Evolutionary conservation across 2,888 invertebrate genomes (phyloP).

Genomic region (Calliopum simillimum): DNA sequence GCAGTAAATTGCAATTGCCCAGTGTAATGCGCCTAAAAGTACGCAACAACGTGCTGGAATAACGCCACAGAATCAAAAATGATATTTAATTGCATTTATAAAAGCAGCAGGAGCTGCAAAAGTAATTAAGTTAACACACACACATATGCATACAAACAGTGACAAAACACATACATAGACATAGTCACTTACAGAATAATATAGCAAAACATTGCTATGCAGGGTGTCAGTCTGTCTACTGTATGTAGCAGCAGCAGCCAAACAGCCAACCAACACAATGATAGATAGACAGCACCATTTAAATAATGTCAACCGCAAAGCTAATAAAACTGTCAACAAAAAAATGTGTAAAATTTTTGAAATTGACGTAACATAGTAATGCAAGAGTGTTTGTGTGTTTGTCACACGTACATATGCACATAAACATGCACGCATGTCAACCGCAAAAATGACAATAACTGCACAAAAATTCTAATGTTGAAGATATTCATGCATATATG

Average conservation of each 20-base stretch:
- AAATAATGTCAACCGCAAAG: slow-evolving; percentile 32
- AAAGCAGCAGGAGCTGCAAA: not conserved
- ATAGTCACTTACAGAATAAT: too few relatives aligned
- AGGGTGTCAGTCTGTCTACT: too few relatives aligned
- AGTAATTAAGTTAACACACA: slow-evolving; percentile 20
- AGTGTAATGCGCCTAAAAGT: not conserved
- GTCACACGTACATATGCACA: slow-evolving; percentile 15
- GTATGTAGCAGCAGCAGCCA: too few relatives aligned
- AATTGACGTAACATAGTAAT: not conserved
- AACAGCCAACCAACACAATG: not conserved
- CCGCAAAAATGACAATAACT: slow-evolving; percentile 10
- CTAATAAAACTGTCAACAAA: slow-evolving; percentile 34
- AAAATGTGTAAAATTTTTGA: slow-evolving; percentile 18
- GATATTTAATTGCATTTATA: slow-evolving; percentile 19
- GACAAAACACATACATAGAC: too few relatives aligned
- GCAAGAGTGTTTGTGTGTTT: not conserved
- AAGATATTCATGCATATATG: not conserved
- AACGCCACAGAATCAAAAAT: slow-evolving; percentile 2
- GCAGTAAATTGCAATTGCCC: not conserved
- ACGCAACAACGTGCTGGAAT: not conserved
- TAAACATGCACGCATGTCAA: not conserved
- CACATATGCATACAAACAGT: not conserved
- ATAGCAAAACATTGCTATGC: too few relatives aligned
- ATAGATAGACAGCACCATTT: slow-evolving; percentile 6
- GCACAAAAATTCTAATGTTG: not conserved